Percentiles rank a stretch among this genome's conserved stretches.
These are phyloP conservation scores for Spinus pinus DNA, from an alignment of 2,797 vertebrate genomes.

Conservation along the genomic window DNA sequence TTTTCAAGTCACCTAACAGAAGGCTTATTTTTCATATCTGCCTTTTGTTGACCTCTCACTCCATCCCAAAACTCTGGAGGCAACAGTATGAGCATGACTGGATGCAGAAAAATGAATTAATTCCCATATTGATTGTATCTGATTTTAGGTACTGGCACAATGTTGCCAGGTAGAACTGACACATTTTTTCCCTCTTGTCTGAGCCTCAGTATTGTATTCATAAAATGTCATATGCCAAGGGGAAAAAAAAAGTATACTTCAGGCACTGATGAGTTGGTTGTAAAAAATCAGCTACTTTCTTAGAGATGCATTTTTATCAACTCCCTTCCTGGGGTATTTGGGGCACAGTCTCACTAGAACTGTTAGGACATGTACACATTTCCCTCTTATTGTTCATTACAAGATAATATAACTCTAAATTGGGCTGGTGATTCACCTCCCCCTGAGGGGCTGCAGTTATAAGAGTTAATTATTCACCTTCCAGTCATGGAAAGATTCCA, in stretches of 20 bases:
- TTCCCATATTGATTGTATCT: not conserved
- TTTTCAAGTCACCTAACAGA: not conserved
- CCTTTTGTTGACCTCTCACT: not conserved
- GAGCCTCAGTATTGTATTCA: not conserved
- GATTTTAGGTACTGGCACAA: not conserved
- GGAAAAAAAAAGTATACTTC: not conserved
- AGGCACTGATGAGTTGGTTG: not conserved
- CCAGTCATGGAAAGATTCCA: constrained; percentile 65
- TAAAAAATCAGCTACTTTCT: constrained; percentile 19
- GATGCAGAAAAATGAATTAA: not conserved
- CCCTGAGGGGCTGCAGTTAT: constrained; percentile 59
- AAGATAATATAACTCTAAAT: constrained; percentile 68
- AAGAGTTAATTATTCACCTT: constrained; percentile 66
- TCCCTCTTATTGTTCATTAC: constrained; percentile 69
- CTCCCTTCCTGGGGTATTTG: constrained; percentile 57
- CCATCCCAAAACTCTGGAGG: not conserved
- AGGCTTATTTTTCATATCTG: not conserved
- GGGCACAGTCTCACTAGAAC: constrained; percentile 58
- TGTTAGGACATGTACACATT: constrained; percentile 72
- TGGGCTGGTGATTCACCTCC: constrained; percentile 68
- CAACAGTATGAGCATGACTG: not conserved
- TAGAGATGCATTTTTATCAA: constrained; percentile 52
- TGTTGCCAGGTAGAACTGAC: not conserved
- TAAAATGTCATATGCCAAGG: not conserved
- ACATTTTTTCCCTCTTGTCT: not conserved